Base-by-base conservation (phyloP, 2,888 invertebrate genomes). In the Scaptomyza parva region DNA sequence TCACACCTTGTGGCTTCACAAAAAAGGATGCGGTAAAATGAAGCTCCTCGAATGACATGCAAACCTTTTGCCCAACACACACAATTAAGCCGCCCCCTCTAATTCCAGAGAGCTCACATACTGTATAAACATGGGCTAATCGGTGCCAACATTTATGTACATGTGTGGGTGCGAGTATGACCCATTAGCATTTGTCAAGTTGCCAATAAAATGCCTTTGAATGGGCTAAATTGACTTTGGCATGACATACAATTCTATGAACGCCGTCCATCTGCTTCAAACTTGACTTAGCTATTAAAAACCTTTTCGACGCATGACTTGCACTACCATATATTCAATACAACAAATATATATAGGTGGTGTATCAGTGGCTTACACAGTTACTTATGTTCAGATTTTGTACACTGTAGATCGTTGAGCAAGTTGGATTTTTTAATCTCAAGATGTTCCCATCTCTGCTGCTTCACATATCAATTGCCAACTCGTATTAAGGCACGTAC, bases 151-250 rank as follows among this genome's bases (percentile, higher is more conserved):
- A 8, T 35, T 14, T 35, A 14, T 35, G 14, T 35, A 14, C 3
- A 8, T 35, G 52, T 51, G 45, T 28, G 41, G 18, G 53, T 58
- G 57, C 58, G 61, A 63, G 60, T 77, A 52, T 50, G 41, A 39
- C 58, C 80, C 82, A 82, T 78, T 75, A 82, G 82, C 82, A 73
- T 78, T 79, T 85, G 77, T 76, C 79, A 82, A 84, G 76, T 76
- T 79, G 78, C 85, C 83, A 86, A 86, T 84, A 85, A 82, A 85
- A 79, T 79, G 76, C 67, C 83, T 73, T 73, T 82, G 82, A 86
- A 85, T 70, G 77, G 76, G 75, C 79, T 79, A 86, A 84, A 84
- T 83, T 86, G 87, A 83, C 85, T 87, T 61, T 79, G 87, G 82
- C 87, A 84, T 84, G 83, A 84, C 83, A 86, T 73, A 79, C 85